Evolutionary conservation across 30 jellyfish, hydroid and myxozoan species (phyloP).

Genomic region (Nemopilema nomurai): DNA sequence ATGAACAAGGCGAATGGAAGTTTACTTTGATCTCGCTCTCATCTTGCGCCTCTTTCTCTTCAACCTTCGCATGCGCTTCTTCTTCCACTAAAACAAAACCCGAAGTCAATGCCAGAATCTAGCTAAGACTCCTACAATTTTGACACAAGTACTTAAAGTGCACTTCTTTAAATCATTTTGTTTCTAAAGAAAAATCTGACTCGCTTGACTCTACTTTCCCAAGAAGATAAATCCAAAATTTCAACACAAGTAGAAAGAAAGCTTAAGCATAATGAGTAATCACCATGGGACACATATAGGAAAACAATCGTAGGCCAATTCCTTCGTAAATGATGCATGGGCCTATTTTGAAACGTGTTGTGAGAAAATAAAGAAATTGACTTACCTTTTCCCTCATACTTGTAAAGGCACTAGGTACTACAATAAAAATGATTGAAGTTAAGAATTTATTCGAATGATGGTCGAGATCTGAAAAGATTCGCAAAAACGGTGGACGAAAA

Average conservation of each 20-base stretch:
- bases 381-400: constrained; percentile 74
- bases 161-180: neutral
- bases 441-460: constrained; percentile 8
- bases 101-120: too few species aligned
- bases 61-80: constrained; percentile 74
- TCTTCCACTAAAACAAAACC: constrained; percentile 61
- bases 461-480: constrained; percentile 8
- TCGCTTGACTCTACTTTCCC: too few species aligned
- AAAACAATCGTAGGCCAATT: neutral
- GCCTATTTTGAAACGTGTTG: neutral
- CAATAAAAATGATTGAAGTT: neutral
- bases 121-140: too few species aligned
- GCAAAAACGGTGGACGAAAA: neutral
- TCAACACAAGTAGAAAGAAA: too few species aligned
- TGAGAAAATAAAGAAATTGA: neutral
- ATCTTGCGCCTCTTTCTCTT: constrained; percentile 74
- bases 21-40: constrained; percentile 77
- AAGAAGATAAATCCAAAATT: too few species aligned
- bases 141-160: too few species aligned
- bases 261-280: neutral
- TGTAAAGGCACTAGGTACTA: constrained; percentile 30
- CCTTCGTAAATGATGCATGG: neutral
- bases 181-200: too few species aligned
- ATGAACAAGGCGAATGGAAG: constrained; percentile 14
- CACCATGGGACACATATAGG: neutral